Evolutionary conservation across 2,888 invertebrate species (phyloP).

Genomic region (Allygus modestus): DNA sequence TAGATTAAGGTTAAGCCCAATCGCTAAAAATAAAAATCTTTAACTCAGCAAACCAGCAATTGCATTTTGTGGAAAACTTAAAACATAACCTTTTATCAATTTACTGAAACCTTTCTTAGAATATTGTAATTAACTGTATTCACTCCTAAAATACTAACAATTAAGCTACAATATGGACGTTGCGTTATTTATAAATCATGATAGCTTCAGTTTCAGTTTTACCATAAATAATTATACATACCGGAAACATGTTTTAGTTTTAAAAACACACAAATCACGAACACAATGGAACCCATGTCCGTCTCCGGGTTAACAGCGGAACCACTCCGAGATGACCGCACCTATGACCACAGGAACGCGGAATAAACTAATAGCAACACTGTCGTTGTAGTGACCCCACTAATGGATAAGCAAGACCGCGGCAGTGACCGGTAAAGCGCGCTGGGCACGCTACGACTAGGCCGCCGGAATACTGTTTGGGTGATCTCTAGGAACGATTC

Average conservation of each 20-base stretch:
- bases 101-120: no score
- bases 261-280: conserved; percentile 23
- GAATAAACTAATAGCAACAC: not conserved
- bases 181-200: no score
- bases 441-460: not conserved
- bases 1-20: no score
- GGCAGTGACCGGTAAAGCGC: not conserved
- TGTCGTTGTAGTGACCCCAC: not conserved
- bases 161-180: no score
- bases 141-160: no score
- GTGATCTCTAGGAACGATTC: not conserved
- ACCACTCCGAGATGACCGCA: not conserved
- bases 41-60: no score
- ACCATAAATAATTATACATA: conserved; percentile 2
- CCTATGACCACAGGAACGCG: not conserved
- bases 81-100: no score
- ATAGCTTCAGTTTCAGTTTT: no score
- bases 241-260: not conserved
- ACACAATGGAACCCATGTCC: not conserved
- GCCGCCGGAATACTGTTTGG: not conserved
- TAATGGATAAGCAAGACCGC: no score
- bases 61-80: no score
- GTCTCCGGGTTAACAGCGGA: not conserved
- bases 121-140: no score
- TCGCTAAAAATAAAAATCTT: no score